These are phyloP conservation scores for Pleuronectes platessa DNA, from an alignment of 2,113 vertebrate genomes.

Conservation along the genomic window DNA sequence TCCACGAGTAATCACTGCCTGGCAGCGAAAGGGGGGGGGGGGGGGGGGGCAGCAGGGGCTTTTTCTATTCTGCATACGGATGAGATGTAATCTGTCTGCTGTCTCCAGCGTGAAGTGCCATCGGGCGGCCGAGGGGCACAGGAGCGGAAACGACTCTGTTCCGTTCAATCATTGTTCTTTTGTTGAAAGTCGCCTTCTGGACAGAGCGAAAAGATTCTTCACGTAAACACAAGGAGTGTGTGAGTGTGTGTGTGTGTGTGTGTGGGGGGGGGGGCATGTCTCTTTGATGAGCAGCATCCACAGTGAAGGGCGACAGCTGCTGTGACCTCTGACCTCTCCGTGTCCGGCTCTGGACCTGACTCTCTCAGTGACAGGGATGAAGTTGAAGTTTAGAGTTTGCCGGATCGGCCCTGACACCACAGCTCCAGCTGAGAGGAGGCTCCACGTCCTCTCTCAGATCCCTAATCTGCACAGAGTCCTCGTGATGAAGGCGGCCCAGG, in stretches of 20 bases:
- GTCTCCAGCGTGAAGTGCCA: constrained; percentile 64
- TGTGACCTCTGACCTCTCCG: not conserved
- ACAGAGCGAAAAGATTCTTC: constrained; percentile 20
- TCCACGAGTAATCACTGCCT: constrained; percentile 64
- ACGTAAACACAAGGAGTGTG: constrained; percentile 9
- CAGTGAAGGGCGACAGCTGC: constrained; percentile 8
- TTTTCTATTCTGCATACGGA: constrained; percentile 64
- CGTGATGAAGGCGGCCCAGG: constrained; percentile 9
- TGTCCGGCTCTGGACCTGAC: not conserved
- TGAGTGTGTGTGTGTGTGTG: no score
- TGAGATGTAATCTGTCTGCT: constrained; percentile 66
- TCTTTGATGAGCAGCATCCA: constrained; percentile 9
- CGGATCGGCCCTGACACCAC: not conserved
- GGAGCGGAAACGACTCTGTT: constrained; percentile 67
- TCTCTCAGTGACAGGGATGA: constrained; percentile 20
- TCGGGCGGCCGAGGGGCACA: constrained; percentile 15
- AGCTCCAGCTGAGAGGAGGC: not conserved
- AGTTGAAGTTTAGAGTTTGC: constrained; percentile 7
- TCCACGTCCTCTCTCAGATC: constrained; percentile 2
- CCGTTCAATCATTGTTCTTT: constrained; percentile 57
- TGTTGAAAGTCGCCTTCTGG: constrained; percentile 11
- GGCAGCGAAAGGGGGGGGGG: constrained; percentile 49
- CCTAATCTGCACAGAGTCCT: constrained; percentile 23
- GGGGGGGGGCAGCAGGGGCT: constrained; percentile 45
- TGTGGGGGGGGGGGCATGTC: not conserved